Base-by-base conservation (phyloP, 2,888 invertebrate species). In the Drosophila limbata region DNA sequence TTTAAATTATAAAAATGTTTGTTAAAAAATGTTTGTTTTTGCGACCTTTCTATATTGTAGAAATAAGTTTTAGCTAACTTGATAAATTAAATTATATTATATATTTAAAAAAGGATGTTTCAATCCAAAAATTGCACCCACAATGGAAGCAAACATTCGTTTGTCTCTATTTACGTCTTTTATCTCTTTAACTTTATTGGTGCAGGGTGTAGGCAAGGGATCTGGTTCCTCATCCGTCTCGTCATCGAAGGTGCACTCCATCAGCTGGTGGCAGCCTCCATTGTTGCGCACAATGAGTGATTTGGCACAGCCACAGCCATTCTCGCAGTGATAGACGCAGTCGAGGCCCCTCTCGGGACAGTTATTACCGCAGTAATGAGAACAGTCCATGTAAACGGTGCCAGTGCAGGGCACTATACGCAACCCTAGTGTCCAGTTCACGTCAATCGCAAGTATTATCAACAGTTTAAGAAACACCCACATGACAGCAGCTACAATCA, bases 301-400 rank as follows among this genome's bases (percentile, higher is more conserved):
- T 13, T 19, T 11, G 0, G 1, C 4, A 17, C 53, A 53, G 9
- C 53, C 53, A 8, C 53, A 53, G 3, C 40, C 53, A 17, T 53
- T 42, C 1, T 53, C 21, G 2, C 53, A 53, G 4, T 53, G 53
- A 42, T 53, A 28, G 8, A 17, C 11, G 17, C 53, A 53, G 4
- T 40, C 13, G 4, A 11, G 6, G 40, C 53, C 40, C 25, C 11
- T 15, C 4, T 53, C 17, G 1, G 3, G 15, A 1, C 53, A 53
- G n/a, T 53, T 40, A 1, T 4, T 2, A 3, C 9, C 1, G 40
- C 53, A 53, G n/a, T 53, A 53, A 17, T 53, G 53, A 9, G 0
- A 9, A 3, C 53, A 53, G 13, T 28, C 11, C 28, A 2, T 15
- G 19, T 42, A 53, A 17, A 9, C 25, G 8, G 1, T 31, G 0